Conservation (phyloP, 2,888 invertebrate species). For the Isotomurus palustris region DNA sequence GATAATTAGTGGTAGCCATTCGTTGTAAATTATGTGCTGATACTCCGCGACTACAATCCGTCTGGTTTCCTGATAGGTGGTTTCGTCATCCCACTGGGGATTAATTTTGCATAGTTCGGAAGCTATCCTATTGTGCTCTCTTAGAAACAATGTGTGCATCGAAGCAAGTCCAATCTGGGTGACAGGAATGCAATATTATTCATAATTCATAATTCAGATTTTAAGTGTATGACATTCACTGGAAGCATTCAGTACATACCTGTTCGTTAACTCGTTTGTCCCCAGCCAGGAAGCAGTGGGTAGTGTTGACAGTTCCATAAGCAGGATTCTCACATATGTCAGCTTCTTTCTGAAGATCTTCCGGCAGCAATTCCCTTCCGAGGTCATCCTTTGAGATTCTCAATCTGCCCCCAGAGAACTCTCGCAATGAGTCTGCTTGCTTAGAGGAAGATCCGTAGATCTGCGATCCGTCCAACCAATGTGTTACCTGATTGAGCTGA, state of each 20-base stretch:
- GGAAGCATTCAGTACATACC: constrained; percentile 34
- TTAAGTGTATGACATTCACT: neutral
- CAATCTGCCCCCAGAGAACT: constrained; percentile 65
- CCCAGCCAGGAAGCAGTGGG: constrained; percentile 67
- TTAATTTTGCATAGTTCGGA: constrained; percentile 60
- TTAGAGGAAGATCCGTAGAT: constrained; percentile 71
- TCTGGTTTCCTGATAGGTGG: constrained; percentile 67
- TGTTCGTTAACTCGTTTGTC: constrained; percentile 95
- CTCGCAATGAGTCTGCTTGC: constrained; percentile 63
- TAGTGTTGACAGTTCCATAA: constrained; percentile 10
- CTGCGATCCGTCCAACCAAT: constrained; percentile 70
- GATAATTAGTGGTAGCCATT: constrained; percentile 67
- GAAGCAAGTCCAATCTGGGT: constrained; percentile 59
- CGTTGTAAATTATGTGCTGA: constrained; percentile 75
- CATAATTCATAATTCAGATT: too few relatives aligned
- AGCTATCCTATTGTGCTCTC: constrained; percentile 78
- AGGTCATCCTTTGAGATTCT: constrained; percentile 27
- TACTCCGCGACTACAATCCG: constrained; percentile 68
- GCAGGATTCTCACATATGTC: constrained; percentile 18
- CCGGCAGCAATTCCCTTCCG: constrained; percentile 36
- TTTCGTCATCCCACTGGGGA: constrained; percentile 69
- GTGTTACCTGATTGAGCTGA: constrained; percentile 64
- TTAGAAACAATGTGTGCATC: constrained; percentile 66
- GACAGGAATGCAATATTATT: too few relatives aligned
- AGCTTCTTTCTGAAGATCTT: constrained; percentile 28